phyloP scores from a whole-genome alignment of 1,140 invertebrate genomes.

The Drosophila melanica region DNA sequence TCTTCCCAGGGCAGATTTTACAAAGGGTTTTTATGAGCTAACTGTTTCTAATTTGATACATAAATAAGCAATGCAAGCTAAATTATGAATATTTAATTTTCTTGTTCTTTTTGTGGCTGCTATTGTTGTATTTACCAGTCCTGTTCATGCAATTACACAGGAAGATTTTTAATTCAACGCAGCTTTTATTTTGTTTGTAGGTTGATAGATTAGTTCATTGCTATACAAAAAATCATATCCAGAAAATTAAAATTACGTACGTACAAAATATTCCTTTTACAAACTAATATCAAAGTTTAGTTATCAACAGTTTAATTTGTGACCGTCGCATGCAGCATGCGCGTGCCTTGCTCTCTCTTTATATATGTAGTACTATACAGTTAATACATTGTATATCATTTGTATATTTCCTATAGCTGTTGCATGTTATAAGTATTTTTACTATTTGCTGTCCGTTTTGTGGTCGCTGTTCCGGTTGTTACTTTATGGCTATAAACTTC shows the following conservation, averaged over 20 bases:
- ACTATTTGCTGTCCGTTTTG: slow-evolving; percentile 26
- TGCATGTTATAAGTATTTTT: slow-evolving; percentile 22
- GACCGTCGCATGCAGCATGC: slow-evolving; percentile 71
- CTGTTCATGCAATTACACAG: slow-evolving; percentile 7
- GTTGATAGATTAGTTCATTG: slow-evolving; percentile 41
- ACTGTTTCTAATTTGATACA: slow-evolving; percentile 7
- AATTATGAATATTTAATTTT: slow-evolving; percentile 12
- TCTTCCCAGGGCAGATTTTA: slow-evolving; percentile 1
- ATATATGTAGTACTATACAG: slow-evolving; percentile 39
- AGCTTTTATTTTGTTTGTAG: slow-evolving; percentile 19
- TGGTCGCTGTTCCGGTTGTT: slow-evolving; percentile 36
- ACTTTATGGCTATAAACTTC: slow-evolving; percentile 46
- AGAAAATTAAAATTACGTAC: slow-evolving; percentile 73
- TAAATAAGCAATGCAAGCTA: slow-evolving; percentile 8
- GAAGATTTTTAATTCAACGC: slow-evolving; percentile 11
- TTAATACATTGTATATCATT: slow-evolving; percentile 40
- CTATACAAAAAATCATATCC: slow-evolving; percentile 50
- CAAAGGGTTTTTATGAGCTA: slow-evolving; percentile 14
- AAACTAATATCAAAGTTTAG: slow-evolving; percentile 96
- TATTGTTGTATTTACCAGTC: slow-evolving; percentile 4
- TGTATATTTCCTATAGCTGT: slow-evolving; percentile 38
- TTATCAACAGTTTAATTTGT: slow-evolving; percentile 84
- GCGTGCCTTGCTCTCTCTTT: slow-evolving; percentile 82
- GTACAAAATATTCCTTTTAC: slow-evolving; percentile 74
- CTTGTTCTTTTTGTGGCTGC: slow-evolving; percentile 1